Evolutionary conservation across 2,113 vertebrate species (phyloP), one percentile per base, ranked within the genome.

Genomic region (Caranx ignobilis): DNA sequence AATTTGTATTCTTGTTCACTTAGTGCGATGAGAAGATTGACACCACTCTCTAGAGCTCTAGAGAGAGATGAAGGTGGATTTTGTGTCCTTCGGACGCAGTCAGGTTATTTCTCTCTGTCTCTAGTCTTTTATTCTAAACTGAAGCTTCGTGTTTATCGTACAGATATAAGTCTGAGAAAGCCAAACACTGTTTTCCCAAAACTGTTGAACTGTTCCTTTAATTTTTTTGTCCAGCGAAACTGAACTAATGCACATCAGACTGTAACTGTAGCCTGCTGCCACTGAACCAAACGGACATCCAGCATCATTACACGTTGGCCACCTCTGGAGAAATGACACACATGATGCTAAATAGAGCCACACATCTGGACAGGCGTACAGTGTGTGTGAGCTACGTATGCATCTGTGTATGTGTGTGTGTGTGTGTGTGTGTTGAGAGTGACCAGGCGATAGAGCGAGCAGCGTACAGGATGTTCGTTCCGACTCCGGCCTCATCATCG

Each of bases 391-490:
- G 39, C 39, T 9, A 10, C 39, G 8, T 10, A 41, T 26, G 26
- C 26, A 26, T 26, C 26, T 26, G 2, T 41, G 57, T 19, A 56
- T 56, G 52, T 31, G 64, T 54, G 60, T 16, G 18, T 11, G 70
- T 10, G n/a, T n/a, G n/a, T n/a, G n/a, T n/a, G n/a, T n/a, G n/a
- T n/a, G n/a, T 59, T 68, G n/a, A 16, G 78, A 69, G 61, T 54
- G 21, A 18, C 8, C 35, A 54, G 35, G 50, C 5, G 26, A 67
- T 26, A 50, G 59, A 31, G 16, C 13, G 16, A 37, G 21, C 6
- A 18, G 21, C 63, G 39, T 1, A 77, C 83, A 86, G 89, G 88
- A 91, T 75, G 75, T 82, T 82, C 70, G 4, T 76, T 64, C 54
- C 56, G 68, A 77, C 64, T 83, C n/a, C 35, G 56, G 48, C 78